These are phyloP conservation scores for Oenanthe melanoleuca DNA, from an alignment of 2,113 vertebrate species.

Conservation along the genomic window DNA sequence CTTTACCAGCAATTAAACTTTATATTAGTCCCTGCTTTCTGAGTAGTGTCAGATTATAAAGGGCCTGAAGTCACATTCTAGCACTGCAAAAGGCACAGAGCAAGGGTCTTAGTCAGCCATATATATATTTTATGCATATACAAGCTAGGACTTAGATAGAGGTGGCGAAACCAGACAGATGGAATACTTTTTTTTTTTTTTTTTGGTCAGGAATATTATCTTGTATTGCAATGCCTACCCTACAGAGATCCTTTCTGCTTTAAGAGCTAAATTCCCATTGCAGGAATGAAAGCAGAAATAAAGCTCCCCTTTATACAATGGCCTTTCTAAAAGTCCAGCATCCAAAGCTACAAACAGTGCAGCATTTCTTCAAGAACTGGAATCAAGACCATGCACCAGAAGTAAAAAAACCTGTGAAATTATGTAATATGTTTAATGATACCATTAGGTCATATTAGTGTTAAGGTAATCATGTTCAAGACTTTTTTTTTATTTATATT, in stretches of 20 bases:
- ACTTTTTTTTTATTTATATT: background rate
- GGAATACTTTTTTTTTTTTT: background rate
- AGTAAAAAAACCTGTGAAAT: background rate
- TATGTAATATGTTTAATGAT: background rate
- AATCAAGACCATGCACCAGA: background rate
- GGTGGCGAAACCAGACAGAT: background rate
- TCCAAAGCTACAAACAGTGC: background rate
- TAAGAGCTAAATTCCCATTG: background rate
- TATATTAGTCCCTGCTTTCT: background rate
- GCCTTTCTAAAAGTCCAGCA: background rate
- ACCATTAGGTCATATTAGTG: background rate
- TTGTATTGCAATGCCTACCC: background rate
- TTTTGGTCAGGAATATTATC: background rate
- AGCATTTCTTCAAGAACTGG: background rate
- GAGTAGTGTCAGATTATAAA: background rate
- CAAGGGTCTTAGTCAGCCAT: background rate
- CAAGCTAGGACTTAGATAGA: background rate
- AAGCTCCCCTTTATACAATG: background rate
- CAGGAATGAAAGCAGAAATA: background rate
- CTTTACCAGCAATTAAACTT: slow-evolving; percentile 16
- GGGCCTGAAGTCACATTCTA: background rate
- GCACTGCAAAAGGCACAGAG: background rate
- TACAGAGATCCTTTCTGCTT: background rate
- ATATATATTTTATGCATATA: background rate
- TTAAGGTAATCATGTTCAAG: background rate